Percentiles rank a stretch among this genome's conserved stretches.
phyloP scores from a whole-genome alignment of 2,888 invertebrate genomes.

The Plusia festucae region DNA sequence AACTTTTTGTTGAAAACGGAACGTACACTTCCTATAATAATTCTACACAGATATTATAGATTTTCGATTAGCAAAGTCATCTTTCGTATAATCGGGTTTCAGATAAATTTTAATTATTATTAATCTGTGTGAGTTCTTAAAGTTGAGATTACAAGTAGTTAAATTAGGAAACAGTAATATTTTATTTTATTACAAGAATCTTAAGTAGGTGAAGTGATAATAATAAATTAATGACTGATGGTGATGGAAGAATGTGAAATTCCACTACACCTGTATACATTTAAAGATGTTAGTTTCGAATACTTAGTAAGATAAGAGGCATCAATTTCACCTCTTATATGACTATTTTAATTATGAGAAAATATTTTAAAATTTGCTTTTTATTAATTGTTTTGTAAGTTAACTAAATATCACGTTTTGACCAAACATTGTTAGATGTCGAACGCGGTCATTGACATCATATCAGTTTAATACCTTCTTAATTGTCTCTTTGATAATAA shows the following conservation, averaged over 20 bases:
- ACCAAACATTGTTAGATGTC: not conserved
- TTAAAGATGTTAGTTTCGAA: not conserved
- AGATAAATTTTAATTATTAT: not conserved
- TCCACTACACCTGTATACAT: not conserved
- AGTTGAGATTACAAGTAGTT: too few relatives aligned
- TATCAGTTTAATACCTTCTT: constrained; percentile 1
- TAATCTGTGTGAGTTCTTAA: too few relatives aligned
- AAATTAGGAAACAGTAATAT: not conserved
- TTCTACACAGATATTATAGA: constrained; percentile 33
- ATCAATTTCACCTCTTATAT: not conserved
- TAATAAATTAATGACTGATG: too few relatives aligned
- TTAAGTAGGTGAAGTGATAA: not conserved
- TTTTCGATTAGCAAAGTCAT: constrained; percentile 17
- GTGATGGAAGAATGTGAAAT: too few relatives aligned
- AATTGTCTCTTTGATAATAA: not conserved
- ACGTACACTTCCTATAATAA: constrained; percentile 60
- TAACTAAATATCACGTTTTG: not conserved
- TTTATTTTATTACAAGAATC: too few relatives aligned
- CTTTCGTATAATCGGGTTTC: not conserved
- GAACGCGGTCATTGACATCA: not conserved
- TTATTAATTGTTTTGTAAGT: not conserved
- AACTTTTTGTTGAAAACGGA: constrained; percentile 55
- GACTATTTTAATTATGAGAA: not conserved
- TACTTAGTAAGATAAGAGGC: not conserved
- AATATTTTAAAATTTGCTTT: not conserved